Base-by-base conservation (phyloP, 2,113 vertebrate genomes). In the Dipodomys merriami region DNA sequence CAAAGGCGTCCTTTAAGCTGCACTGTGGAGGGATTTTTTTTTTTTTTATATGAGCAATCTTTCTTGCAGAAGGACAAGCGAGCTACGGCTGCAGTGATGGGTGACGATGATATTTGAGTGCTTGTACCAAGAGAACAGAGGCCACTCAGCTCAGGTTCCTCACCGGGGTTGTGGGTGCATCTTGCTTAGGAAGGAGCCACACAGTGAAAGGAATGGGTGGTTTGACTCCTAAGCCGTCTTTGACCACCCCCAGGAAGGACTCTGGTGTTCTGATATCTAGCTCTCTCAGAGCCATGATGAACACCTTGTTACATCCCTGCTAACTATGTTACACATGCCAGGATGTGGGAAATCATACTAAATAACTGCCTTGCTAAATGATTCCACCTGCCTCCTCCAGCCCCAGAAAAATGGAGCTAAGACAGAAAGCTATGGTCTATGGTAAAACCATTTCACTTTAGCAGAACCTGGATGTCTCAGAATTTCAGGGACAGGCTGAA, bases 151-250 rank as follows among this genome's bases (percentile, higher is more conserved):
- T 84, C 65, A 22, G 57, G n/a, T 25, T 74, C 46, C 27, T 93
- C 49, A 78, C 27, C 15, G 25, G 67, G 53, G 82, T 15, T 7
- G 4, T 19, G 83, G 3, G 30, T 16, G n/a, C 46, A 65, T 39
- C 27, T 83, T 72, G 53, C 64, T 91, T 39, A 69, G 27, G 87
- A 71, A 95, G 86, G 57, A 91, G 68, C 46, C 88, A 44, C 69
- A 83, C 39, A 29, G 29, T 73, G 81, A 20, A 87, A 72, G 19
- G 29, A 39, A 30, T 44, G 18, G 16, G 39, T 33, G 35, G 27
- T 53, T 13, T 35, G 79, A 23, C 0, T 39, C 39, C 39, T 39
- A 39, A 6, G 39, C 39, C 39, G 39, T 39, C 39, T 39, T 39
- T 39, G 39, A 39, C 39, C 39, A 39, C 39, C 20, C 49, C 25